Conservation (phyloP, 2,888 invertebrate genomes). For the Globia sparganii region DNA sequence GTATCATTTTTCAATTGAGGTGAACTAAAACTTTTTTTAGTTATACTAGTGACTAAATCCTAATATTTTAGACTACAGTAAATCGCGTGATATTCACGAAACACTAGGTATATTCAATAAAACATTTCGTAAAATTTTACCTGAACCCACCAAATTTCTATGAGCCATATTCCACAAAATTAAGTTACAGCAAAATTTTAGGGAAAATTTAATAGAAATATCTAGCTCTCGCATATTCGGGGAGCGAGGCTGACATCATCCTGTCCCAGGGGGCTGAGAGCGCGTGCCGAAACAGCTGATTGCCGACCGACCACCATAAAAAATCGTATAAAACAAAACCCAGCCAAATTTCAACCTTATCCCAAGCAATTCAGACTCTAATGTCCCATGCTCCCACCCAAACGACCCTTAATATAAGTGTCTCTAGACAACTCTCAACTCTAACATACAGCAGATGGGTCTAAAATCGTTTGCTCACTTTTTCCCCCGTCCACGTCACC, state of each 20-base stretch:
- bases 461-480: conserved; percentile 75
- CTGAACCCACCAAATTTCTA: conserved; percentile 25
- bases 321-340: conserved; percentile 76
- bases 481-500: conserved; percentile 78
- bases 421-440: conserved; percentile 69
- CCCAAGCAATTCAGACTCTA: conserved; percentile 42
- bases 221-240: conserved; percentile 71
- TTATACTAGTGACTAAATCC: background rate
- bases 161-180: conserved; percentile 58
- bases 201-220: conserved; percentile 81
- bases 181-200: conserved; percentile 70
- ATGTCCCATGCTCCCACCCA: conserved; percentile 39
- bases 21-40: background rate
- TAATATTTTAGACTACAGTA: background rate
- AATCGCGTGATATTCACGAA: background rate
- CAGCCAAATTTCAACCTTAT: conserved; percentile 62
- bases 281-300: conserved; percentile 90
- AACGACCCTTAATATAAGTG: conserved; percentile 78
- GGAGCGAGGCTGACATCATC: conserved; percentile 82
- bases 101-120: background rate
- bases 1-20: background rate
- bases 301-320: conserved; percentile 87
- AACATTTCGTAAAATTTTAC: conserved; percentile 24
- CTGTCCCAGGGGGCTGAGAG: conserved; percentile 80
- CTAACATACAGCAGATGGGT: conserved; percentile 68